A percentile compares a stretch with the other conserved stretches of the same genome.
Conservation (phyloP, 2,888 invertebrate species). For the Yponomeuta malinellus region DNA sequence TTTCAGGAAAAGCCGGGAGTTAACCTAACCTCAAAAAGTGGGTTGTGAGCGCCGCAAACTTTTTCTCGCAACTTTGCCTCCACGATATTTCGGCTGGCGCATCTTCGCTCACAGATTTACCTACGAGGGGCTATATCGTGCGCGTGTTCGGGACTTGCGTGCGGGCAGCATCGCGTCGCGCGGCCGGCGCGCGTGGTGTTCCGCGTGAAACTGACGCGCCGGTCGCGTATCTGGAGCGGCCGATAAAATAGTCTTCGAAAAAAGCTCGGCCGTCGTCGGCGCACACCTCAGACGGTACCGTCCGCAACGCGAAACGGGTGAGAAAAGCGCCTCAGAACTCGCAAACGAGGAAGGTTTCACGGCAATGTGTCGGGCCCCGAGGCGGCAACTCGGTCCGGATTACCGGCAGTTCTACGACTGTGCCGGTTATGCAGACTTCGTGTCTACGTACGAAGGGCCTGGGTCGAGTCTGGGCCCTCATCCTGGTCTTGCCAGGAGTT, state of each 20-base stretch:
- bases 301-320: neutral
- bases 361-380: too few species aligned
- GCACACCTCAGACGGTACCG: constrained; percentile 12
- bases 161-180: neutral
- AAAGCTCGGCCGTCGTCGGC: constrained; percentile 3
- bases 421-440: too few species aligned
- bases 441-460: too few species aligned
- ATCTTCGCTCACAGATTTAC: constrained; percentile 47
- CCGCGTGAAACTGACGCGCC: constrained; percentile 58
- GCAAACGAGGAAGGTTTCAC: too few species aligned
- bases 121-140: constrained; percentile 52
- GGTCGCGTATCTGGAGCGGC: constrained; percentile 42
- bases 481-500: too few species aligned
- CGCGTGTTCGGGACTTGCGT: constrained; percentile 37
- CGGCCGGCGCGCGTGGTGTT: constrained; percentile 48
- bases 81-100: constrained; percentile 40
- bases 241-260: constrained; percentile 44
- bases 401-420: too few species aligned
- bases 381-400: too few species aligned
- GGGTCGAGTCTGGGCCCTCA: too few species aligned
- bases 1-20: constrained; percentile 44
- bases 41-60: constrained; percentile 21
- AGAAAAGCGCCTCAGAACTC: too few species aligned
- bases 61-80: constrained; percentile 34
- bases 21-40: constrained; percentile 44